Evolutionary conservation across 2,888 invertebrate genomes (phyloP).

Genomic region (Chrysodeixis includens): DNA sequence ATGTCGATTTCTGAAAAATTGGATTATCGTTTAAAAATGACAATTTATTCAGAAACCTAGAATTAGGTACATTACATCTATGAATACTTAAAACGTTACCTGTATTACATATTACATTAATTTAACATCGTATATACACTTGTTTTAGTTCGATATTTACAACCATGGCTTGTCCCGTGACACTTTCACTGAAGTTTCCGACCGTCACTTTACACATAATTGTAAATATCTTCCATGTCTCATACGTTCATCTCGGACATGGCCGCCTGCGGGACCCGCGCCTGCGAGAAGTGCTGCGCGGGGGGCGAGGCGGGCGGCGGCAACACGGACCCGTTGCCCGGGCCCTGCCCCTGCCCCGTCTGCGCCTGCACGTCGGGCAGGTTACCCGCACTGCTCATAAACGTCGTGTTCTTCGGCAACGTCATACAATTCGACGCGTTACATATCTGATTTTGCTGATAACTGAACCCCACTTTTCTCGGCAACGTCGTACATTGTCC

Average conservation of each 20-base stretch:
- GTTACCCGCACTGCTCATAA: slow-evolving; percentile 81
- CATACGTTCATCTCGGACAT: slow-evolving; percentile 97
- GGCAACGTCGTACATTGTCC: slow-evolving; percentile 86
- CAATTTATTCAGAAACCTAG: slow-evolving; percentile 56
- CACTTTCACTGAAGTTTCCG: slow-evolving; percentile 64
- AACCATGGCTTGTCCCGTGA: slow-evolving; percentile 82
- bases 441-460: slow-evolving; percentile 84
- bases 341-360: slow-evolving; percentile 81
- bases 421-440: slow-evolving; percentile 89
- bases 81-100: slow-evolving; percentile 70
- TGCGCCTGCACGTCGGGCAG: slow-evolving; percentile 87
- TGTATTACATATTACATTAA: slow-evolving; percentile 67
- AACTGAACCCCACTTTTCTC: slow-evolving; percentile 85
- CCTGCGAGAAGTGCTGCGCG: slow-evolving; percentile 83
- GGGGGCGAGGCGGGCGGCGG: slow-evolving; percentile 81
- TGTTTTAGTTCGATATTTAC: slow-evolving; percentile 80
- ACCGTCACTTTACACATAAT: slow-evolving; percentile 87
- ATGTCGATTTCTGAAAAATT: slow-evolving; percentile 44
- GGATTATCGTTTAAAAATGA: slow-evolving; percentile 39
- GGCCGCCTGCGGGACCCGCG: slow-evolving; percentile 93
- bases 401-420: slow-evolving; percentile 89
- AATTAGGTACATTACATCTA: slow-evolving; percentile 57
- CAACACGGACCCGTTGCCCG: slow-evolving; percentile 79
- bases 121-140: slow-evolving; percentile 69
- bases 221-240: slow-evolving; percentile 90